phyloP scores from a whole-genome alignment of 2,888 invertebrate genomes.

The Lasioglossum villosulum region DNA sequence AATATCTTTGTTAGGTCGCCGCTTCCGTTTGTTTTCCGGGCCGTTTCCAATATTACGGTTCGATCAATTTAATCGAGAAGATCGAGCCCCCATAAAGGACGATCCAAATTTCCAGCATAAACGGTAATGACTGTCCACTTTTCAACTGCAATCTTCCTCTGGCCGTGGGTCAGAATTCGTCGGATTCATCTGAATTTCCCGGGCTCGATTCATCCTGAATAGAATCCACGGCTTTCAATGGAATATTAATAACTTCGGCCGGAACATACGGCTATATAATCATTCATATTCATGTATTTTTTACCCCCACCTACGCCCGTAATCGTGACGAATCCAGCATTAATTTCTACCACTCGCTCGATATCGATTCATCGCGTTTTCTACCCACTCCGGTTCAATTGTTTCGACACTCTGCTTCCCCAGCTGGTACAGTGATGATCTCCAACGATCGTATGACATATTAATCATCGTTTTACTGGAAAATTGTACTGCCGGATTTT shows the following conservation, averaged over 20 bases:
- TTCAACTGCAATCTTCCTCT: slow-evolving; percentile 58
- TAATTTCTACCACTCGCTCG: slow-evolving; percentile 21
- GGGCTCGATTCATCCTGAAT: slow-evolving; percentile 28
- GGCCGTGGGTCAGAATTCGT: slow-evolving; percentile 54
- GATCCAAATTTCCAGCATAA: slow-evolving; percentile 74
- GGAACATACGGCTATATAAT: slow-evolving; percentile 41
- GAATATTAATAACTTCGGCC: slow-evolving; percentile 64
- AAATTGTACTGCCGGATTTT: not conserved
- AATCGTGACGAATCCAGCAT: slow-evolving; percentile 38
- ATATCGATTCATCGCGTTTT: slow-evolving; percentile 23
- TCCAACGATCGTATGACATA: not conserved
- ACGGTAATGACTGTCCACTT: slow-evolving; percentile 67
- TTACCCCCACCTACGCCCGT: not conserved
- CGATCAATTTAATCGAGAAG: slow-evolving; percentile 47
- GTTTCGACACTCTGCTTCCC: not conserved
- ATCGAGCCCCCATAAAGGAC: slow-evolving; percentile 64
- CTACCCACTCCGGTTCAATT: slow-evolving; percentile 6
- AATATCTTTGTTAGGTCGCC: slow-evolving; percentile 13
- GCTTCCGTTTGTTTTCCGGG: slow-evolving; percentile 46
- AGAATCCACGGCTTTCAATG: slow-evolving; percentile 52
- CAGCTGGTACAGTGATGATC: not conserved
- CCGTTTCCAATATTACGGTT: slow-evolving; percentile 32
- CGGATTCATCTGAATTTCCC: slow-evolving; percentile 59
- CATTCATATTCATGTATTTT: slow-evolving; percentile 40
- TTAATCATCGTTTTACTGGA: not conserved